Evolutionary conservation across 1,140 invertebrate species (phyloP), one percentile per base, ranked within the genome.

Genomic region (Drosophila ogumai): DNA sequence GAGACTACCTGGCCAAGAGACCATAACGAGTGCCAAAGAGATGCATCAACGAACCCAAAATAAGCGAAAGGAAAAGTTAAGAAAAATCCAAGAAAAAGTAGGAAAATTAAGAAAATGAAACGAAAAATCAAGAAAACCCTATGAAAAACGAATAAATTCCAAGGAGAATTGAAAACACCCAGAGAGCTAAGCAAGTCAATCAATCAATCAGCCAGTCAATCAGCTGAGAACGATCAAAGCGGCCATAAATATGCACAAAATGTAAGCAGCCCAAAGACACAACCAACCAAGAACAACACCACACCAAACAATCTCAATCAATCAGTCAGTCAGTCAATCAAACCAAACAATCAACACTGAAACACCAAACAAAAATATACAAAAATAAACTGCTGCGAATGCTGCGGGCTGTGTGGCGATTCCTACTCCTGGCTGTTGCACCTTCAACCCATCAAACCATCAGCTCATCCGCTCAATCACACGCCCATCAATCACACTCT

Each of bases 401-500:
- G 81, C 81, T 84, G 81, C 85, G 81, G 76, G 54, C 74, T 58
- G 52, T 61, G 63, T 38, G 58, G 58, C 50, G 56, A 65, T 44
- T 67, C 71, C 79, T 68, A 69, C 81, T 78, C 66, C 73, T 75
- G 81, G 82, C 82, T 82, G 75, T 73, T 67, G 81, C 69, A 76
- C 74, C 77, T 60, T 56, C 74, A 82, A 80, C 73, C 75, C 66
- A 44, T 75, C 81, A 85, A 63, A 41, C 52, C 75, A 77, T 40
- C 40, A 64, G 19, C 22, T 38, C 17, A 61, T 17, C 44, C 34
- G 46, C 15, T 40, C 36, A 49, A 52, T 52, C 52, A 58, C 47
- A 56, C 56, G 67, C 34, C 56, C 40, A 61, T 54, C 32, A 54
- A 54, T 36, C 50, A 32, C 50, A 41, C 44, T 36, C 31, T 71